Percentiles rank a stretch among this genome's conserved stretches.
Evolutionary conservation across 2,797 vertebrate genomes (phyloP).

Genomic region (Mormyrops boulengeri): DNA sequence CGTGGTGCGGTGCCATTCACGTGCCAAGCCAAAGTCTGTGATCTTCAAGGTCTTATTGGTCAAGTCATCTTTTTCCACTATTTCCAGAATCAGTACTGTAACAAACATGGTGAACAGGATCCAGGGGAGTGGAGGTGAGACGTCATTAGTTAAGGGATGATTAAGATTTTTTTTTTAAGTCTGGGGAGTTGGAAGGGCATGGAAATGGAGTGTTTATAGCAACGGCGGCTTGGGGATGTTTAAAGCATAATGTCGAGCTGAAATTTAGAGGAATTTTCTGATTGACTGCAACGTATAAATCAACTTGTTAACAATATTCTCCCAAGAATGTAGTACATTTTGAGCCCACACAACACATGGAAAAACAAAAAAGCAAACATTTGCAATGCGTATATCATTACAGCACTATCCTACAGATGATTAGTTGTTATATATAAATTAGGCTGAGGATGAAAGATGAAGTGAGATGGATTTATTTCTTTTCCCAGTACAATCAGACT

Average conservation of each 20-base stretch:
- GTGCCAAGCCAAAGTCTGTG: slow-evolving; percentile 95
- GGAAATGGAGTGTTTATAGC: not conserved
- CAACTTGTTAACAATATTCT: not conserved
- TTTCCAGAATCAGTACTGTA: slow-evolving; percentile 86
- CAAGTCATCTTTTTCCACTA: slow-evolving; percentile 86
- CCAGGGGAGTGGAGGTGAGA: not conserved
- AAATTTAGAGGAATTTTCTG: not conserved
- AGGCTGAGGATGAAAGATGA: not conserved
- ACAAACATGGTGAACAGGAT: slow-evolving; percentile 24
- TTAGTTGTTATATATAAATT: not conserved
- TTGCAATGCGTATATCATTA: not conserved
- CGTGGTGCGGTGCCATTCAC: slow-evolving; percentile 95
- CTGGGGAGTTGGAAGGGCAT: slow-evolving; percentile 17
- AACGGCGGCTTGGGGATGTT: not conserved
- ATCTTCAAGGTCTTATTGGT: slow-evolving; percentile 95
- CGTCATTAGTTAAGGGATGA: not conserved
- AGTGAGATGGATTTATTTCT: not conserved
- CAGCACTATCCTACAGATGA: not conserved
- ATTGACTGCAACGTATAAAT: not conserved
- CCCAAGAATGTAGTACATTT: not conserved
- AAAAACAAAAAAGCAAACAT: not conserved
- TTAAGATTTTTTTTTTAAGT: not conserved
- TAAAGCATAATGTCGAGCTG: not conserved
- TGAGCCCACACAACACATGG: not conserved
- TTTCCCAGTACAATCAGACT: not conserved